phyloP scores from a whole-genome alignment of 2,113 vertebrate genomes.

The Hystrix cristata region DNA sequence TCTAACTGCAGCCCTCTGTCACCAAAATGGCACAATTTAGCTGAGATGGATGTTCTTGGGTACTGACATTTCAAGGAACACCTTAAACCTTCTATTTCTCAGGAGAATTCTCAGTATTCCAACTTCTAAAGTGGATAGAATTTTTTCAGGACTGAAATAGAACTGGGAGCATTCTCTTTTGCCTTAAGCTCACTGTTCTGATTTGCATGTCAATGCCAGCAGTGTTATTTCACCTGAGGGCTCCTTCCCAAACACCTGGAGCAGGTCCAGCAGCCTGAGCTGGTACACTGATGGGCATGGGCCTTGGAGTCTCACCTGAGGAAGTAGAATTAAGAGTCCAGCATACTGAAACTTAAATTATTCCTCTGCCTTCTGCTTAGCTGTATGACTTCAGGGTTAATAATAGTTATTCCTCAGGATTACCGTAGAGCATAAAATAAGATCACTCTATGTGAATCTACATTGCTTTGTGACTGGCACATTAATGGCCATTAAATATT shows the following conservation, averaged over 20 bases:
- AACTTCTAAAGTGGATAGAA: not conserved
- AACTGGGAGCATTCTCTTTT: constrained; percentile 6
- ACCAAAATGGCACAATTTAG: not conserved
- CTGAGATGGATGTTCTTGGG: not conserved
- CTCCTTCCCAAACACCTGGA: constrained; percentile 39
- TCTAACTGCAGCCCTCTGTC: not conserved
- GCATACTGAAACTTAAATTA: not conserved
- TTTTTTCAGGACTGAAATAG: constrained; percentile 55
- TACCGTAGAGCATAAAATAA: constrained; percentile 1
- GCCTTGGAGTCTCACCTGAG: not conserved
- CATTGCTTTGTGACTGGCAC: constrained; percentile 38
- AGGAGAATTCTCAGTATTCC: constrained; percentile 39
- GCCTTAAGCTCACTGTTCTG: constrained; percentile 50
- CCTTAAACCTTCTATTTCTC: constrained; percentile 18
- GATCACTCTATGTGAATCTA: constrained; percentile 30
- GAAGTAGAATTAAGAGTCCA: not conserved
- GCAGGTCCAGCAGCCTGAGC: not conserved
- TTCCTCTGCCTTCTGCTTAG: not conserved
- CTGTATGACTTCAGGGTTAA: not conserved
- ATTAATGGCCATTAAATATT: constrained; percentile 27
- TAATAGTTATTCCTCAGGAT: constrained; percentile 29
- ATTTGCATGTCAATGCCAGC: constrained; percentile 45
- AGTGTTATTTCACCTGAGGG: constrained; percentile 43
- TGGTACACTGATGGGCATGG: not conserved
- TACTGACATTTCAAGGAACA: not conserved